These are phyloP conservation scores for Rhamnusium bicolor DNA, from an alignment of 2,888 invertebrate species.

Conservation along the genomic window DNA sequence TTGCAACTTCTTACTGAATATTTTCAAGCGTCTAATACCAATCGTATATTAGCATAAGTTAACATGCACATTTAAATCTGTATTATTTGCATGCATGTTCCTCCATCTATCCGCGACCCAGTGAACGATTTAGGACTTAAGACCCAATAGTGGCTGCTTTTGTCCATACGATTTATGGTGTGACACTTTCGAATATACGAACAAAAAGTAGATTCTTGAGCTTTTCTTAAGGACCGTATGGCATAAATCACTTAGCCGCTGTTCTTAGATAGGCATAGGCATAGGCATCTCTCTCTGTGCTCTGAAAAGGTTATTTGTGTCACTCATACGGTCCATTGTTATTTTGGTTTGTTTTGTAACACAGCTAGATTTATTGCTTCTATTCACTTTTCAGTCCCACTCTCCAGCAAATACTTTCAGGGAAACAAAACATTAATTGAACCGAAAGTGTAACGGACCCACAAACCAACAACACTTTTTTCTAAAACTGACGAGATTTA, in stretches of 20 bases:
- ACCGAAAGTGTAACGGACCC: conserved; percentile 62
- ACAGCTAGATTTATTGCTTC: conserved; percentile 67
- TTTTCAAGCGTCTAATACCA: background rate
- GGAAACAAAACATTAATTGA: conserved; percentile 65
- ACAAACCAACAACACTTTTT: conserved; percentile 56
- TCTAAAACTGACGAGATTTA: conserved; percentile 53
- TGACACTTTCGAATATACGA: conserved; percentile 70
- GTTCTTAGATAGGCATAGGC: conserved; percentile 56
- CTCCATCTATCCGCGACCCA: conserved; percentile 38
- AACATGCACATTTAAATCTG: conserved; percentile 38
- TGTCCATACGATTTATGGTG: conserved; percentile 70
- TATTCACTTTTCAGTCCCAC: conserved; percentile 56
- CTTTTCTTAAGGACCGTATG: conserved; percentile 70
- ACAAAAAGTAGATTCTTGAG: conserved; percentile 71
- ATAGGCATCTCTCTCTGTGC: conserved; percentile 43
- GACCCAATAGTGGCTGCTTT: conserved; percentile 63
- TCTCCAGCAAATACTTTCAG: conserved; percentile 58
- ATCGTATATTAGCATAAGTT: background rate
- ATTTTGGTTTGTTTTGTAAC: conserved; percentile 70
- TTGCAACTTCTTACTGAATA: background rate
- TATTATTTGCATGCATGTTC: conserved; percentile 48
- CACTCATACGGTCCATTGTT: conserved; percentile 70
- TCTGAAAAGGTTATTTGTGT: conserved; percentile 67
- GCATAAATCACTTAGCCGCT: conserved; percentile 69
- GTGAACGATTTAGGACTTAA: conserved; percentile 49